phyloP scores from a whole-genome alignment of 92 coral and sea anemone genomes.

The Zoanthus gigantus region DNA sequence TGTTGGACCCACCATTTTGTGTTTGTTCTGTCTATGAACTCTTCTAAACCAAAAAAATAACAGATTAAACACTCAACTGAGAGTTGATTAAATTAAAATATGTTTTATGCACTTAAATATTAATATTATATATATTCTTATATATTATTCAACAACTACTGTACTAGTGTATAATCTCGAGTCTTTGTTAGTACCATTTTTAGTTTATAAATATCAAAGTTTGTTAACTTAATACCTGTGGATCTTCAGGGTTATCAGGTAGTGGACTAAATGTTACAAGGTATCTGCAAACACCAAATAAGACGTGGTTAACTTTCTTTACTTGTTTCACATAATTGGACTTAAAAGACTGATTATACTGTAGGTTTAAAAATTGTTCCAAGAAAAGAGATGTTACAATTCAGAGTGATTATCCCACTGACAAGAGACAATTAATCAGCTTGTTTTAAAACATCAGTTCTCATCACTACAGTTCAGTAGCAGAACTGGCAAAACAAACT shows the following conservation, averaged over 20 bases:
- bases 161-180: no score
- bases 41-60: no score
- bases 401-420: not conserved
- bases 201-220: no score
- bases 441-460: conserved; percentile 54
- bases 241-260: conserved; percentile 90
- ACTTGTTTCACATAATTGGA: not conserved
- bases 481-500: conserved; percentile 96
- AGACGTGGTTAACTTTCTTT: not conserved
- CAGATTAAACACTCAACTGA: no score
- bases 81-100: no score
- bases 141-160: no score
- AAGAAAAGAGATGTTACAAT: not conserved
- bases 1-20: no score
- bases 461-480: conserved; percentile 87
- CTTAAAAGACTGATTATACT: no score
- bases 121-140: no score
- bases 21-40: no score
- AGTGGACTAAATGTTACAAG: conserved; percentile 97
- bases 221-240: conserved; percentile 70
- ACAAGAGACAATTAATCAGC: conserved; percentile 49
- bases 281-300: conserved; percentile 62
- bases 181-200: no score
- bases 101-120: no score
- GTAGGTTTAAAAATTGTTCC: not conserved